Conservation (phyloP, 1,140 invertebrate species). For the Tribolium madens region DNA sequence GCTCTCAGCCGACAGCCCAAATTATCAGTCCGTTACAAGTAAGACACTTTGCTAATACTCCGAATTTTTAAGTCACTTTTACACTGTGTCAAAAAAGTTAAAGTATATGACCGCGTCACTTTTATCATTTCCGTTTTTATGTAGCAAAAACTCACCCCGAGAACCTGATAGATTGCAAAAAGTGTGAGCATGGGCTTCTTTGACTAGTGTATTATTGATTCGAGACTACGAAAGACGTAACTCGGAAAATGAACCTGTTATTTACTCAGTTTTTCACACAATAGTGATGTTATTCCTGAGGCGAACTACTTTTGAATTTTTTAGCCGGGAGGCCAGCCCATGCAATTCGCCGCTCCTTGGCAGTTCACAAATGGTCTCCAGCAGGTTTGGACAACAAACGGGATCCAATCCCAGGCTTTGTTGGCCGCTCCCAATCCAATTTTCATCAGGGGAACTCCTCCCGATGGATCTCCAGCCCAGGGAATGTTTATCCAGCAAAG, state of each 20-base stretch:
- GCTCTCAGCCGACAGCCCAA: conserved; percentile 72
- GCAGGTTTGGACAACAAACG: conserved; percentile 77
- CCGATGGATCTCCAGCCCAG: conserved; percentile 72
- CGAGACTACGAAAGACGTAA: background rate
- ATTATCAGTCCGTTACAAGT: conserved; percentile 75
- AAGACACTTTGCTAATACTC: conserved; percentile 44
- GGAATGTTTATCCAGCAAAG: conserved; percentile 90
- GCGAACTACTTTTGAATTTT: conserved; percentile 40
- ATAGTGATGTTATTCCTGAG: background rate
- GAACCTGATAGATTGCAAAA: background rate
- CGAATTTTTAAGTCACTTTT: background rate
- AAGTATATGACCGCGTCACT: background rate
- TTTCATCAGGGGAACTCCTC: conserved; percentile 84
- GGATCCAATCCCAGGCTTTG: conserved; percentile 76
- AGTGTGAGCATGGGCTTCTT: background rate
- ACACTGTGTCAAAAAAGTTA: conserved; percentile 20
- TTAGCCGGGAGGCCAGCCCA: conserved; percentile 71
- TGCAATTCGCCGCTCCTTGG: conserved; percentile 74
- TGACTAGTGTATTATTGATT: conserved; percentile 28
- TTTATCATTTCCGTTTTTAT: too few species aligned
- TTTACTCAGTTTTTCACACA: background rate
- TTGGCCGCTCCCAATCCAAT: conserved; percentile 82
- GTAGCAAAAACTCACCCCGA: background rate
- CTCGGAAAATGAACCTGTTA: background rate
- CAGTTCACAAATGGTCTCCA: conserved; percentile 72